Base-by-base conservation (phyloP, 2,113 vertebrate genomes). In the Maylandia zebra region DNA sequence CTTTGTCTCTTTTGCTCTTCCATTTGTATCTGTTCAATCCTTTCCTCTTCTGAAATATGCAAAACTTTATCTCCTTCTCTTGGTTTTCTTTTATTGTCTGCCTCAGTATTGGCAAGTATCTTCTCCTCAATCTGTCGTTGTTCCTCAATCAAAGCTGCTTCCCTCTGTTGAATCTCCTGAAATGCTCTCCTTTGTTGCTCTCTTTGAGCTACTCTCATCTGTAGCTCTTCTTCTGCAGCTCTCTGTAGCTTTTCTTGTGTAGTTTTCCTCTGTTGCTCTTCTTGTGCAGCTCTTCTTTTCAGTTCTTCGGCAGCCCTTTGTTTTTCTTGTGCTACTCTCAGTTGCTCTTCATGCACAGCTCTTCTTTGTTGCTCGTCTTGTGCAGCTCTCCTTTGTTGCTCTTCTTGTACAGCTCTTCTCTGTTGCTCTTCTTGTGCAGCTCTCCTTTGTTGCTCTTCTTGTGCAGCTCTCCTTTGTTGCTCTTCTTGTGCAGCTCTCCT, bases 321-420 rank as follows among this genome's bases (percentile, higher is more conserved):
- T 64, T 64, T 34, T 64, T 64, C 59, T 64, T 64, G 59, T 3
- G 59, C 30, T 34, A 34, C 4, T 4, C 9, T 61, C 2, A 3
- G 57, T 19, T 19, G 57, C 30, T 61, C 57, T 61, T 61, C 57
- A 1, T 34, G 16, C 2, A 6, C 57, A 61, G 57, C 30, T 11
- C 30, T 61, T 7, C 0, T 64, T 1, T 34, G 59, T 64, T 64
- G 30, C 30, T 19, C 30, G 0, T 61, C 30, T 7, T 61, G 16
- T 4, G 1, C 59, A 34, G 9, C 30, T 61, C 3, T 34, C 0
- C 2, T 11, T 3, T 61, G 57, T 7, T 59, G 57, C 14, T 32
- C 27, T 1, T 32, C 0, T 4, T 59, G 8, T 6, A 0, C 13
- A 59, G 16, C 8, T 50, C 1, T 50, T 0, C 0, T 50, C 0